Evolutionary conservation across 2,797 vertebrate genomes (phyloP), one percentile per base, ranked within the genome.

Genomic region (Meriones psammophilus): DNA sequence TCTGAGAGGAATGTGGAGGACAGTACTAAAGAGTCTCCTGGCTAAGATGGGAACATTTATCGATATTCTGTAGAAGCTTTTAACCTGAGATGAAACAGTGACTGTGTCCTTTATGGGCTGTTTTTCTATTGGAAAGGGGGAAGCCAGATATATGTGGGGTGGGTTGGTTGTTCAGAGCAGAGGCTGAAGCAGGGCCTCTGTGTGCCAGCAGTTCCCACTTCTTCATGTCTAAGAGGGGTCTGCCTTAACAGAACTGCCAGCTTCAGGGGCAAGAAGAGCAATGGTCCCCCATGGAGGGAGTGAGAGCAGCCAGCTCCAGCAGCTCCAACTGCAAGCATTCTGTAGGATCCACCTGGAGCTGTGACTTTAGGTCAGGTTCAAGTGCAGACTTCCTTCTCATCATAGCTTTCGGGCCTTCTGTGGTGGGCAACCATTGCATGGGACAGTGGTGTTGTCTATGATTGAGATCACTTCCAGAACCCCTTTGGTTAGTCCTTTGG

Each of bases 371-470:
- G 58, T 24, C 36, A 28, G 73, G 46, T 39, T 22, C 62, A 28
- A 84, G 68, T 9, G 8, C 62, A 74, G 28, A 46, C 56, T 73
- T 77, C 84, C 79, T 39, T 24, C 3, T 56, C 18, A 7, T 99
- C 97, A 99, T 60, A 98, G 94, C 96, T 99, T 98, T 80, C 99
- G 98, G 87, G 98, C 99, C 98, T 99, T 99, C 94, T 99, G 99
- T 24, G 99, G 99, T 92, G 99, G 99, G 97, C 99, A 99, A 96
- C 99, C 99, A 0, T 99, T 99, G 99, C 99, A 99, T 0, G 99
- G 99, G 86, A 99, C 98, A 0, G 99, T 99, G 39, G 99, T 99
- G 98, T 99, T 99, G 98, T 99, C 99, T 0, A 99, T 99, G 98
- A 99, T 99, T 42, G 99, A 99, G 97, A 99, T 99, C 86, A 99